Evolutionary conservation across 2,113 vertebrate genomes (phyloP).

Genomic region (Anseranas semipalmata): DNA sequence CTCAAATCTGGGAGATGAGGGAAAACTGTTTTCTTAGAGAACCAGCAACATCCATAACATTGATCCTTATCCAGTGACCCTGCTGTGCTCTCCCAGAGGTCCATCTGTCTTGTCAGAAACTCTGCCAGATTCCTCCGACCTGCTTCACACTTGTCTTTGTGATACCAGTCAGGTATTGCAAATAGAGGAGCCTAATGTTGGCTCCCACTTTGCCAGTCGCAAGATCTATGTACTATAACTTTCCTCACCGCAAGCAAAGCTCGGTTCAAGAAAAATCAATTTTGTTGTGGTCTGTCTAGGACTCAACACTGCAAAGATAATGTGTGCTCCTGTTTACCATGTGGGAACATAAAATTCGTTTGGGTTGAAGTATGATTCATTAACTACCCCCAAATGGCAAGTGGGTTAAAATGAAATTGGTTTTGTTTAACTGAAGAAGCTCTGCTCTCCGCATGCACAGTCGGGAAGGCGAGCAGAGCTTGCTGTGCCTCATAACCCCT

Average conservation of each 20-base stretch:
- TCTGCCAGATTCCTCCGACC: neutral
- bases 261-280: slow-evolving; percentile 68
- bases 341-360: slow-evolving; percentile 7
- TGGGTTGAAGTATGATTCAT: neutral
- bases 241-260: slow-evolving; percentile 42
- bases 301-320: slow-evolving; percentile 52
- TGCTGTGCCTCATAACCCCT: neutral
- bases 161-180: slow-evolving; percentile 36
- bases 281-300: slow-evolving; percentile 54
- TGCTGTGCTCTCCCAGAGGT: neutral
- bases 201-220: slow-evolving; percentile 55
- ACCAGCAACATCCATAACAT: neutral
- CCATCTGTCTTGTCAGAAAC: neutral
- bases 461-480: neutral
- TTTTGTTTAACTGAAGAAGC: neutral
- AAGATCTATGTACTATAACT: slow-evolving; percentile 63
- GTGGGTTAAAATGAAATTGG: neutral
- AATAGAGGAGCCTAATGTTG: slow-evolving; percentile 63
- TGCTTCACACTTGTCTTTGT: slow-evolving; percentile 25
- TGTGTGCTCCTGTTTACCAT: slow-evolving; percentile 70
- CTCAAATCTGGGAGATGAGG: neutral
- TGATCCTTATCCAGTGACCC: neutral
- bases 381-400: neutral
- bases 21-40: neutral
- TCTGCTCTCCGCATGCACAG: neutral